Base-by-base conservation (phyloP, 1,140 invertebrate species). In the Drosophila varians region DNA sequence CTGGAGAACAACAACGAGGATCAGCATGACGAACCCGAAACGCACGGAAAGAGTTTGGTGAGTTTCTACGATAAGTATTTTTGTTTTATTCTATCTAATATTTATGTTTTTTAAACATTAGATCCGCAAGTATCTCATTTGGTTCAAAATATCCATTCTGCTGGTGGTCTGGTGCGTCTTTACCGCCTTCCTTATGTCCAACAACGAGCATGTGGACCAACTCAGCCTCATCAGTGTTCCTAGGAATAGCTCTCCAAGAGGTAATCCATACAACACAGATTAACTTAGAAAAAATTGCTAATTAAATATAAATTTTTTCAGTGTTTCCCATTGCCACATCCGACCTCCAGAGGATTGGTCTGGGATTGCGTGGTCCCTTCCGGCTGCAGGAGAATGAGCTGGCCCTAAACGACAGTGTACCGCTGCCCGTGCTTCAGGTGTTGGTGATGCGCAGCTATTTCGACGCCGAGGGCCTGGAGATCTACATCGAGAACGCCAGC, bases 141-240 rank as follows among this genome's bases (percentile, higher is more conserved):
- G 88, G 90, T 83, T 91, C 7, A 92, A 92, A 74, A 91, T 92
- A 62, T 79, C 90, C 0, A 52, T 93, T 0, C 84, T 94, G 0
- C 74, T 94, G 12, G 84, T 90, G 11, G 92, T 92, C 31, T 94
- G 93, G 94, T 68, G 93, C 0, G 92, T 94, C 45, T 94, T 94
- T 56, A 93, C 95, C 56, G 76, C 92, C n/a, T 92, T 94, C n/a
- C 92, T 96, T 47, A 93, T 95, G 91, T 92, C 92, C 36, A 95
- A 94, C 72, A 93, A 92, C 55, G 95, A 95, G 66, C 94, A 93
- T 74, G 91, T 93, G n/a, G 91, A 93, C 40, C 86, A 92, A 5
- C 90, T 92, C 42, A 93, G 93, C 76, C 94, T 94, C 70, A 92
- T 95, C 4, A 94, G 93, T 16, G 91, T 96, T 43, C 92, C 93